phyloP scores from a whole-genome alignment of 2,888 invertebrate species.

The Drosophila prostipennis region DNA sequence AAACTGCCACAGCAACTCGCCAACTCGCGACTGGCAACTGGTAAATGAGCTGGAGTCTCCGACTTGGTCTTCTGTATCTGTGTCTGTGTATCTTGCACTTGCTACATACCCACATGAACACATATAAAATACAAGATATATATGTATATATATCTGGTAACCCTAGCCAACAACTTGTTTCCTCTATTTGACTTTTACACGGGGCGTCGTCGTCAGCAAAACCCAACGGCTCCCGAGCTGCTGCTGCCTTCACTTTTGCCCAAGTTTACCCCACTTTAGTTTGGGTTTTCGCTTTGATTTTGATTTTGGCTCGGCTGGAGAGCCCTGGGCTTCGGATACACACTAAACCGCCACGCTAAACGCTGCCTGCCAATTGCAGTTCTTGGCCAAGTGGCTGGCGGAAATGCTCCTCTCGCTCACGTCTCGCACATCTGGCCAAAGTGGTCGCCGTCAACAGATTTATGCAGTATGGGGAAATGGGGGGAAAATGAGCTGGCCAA shows the following conservation, averaged over 20 bases:
- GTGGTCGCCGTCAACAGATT: constrained; percentile 66
- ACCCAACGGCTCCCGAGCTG: constrained; percentile 15
- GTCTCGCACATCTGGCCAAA: constrained; percentile 44
- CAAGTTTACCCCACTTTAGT: constrained; percentile 44
- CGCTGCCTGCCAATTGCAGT: constrained; percentile 38
- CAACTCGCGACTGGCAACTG: constrained; percentile 16
- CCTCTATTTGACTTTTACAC: constrained; percentile 73
- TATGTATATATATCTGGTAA: constrained; percentile 45
- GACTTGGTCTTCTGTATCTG: constrained; percentile 29
- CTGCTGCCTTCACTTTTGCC: constrained; percentile 24
- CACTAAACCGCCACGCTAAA: constrained; percentile 22
- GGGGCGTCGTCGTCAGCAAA: constrained; percentile 42
- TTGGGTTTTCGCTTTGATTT: constrained; percentile 58
- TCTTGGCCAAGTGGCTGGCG: constrained; percentile 42
- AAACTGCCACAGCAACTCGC: constrained; percentile 63
- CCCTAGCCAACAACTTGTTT: constrained; percentile 75
- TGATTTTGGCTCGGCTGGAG: constrained; percentile 33
- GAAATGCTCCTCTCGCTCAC: constrained; percentile 42
- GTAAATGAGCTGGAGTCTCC: constrained; percentile 29
- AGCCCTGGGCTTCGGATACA: constrained; percentile 40
- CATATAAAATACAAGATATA: background rate
- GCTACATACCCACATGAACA: constrained; percentile 34
- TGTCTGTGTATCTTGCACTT: constrained; percentile 41
- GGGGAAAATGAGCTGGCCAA: constrained; percentile 7
- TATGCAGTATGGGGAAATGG: constrained; percentile 47